Base-by-base conservation (phyloP, 2,113 vertebrate genomes). In the Myotis lucifugus region DNA sequence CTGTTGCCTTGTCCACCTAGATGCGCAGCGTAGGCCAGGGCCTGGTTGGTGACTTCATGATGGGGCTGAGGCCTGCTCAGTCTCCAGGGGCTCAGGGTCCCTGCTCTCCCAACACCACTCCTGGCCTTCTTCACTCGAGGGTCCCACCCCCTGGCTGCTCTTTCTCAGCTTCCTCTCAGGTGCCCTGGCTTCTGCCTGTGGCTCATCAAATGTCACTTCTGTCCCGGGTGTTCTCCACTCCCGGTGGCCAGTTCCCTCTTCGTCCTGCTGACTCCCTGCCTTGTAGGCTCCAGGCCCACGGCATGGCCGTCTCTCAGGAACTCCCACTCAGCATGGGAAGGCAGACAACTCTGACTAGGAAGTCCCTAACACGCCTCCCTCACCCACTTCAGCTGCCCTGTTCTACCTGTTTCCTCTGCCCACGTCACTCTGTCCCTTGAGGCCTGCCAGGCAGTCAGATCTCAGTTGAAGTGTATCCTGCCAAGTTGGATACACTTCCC, bases 211-310 rank as follows among this genome's bases (percentile, higher is more conserved):
- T 13, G 48, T 42, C 40, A 5, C 10, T 48, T 56, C 74, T 34
- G 18, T 11, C 18, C 56, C 2, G 0, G 3, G 72, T 6, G 48
- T 32, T 74, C n/a, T 66, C 48, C 0, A 1, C 78, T 52, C 37
- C 40, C 0, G 0, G 61, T 19, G 17, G 14, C 0, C 9, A 34
- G 13, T 19, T 64, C 52, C 23, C 54, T 27, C 40, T 59, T 48
- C 2, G 0, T 61, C 70, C 78, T 7, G 23, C 54, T 3, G 34
- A 66, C 42, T 46, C 37, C 72, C 5, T 1, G 32, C 46, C 32
- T 34, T 25, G 0, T 19, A 6, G 42, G 8, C 32, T 67, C 70
- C 9, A 37, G 34, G 29, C 37, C 17, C 32, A 0, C 0, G 2
- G 25, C 12, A 1, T n/a, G 2, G 1, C 15, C 4, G 0, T 9